Percentiles rank a stretch among this genome's conserved stretches.
phyloP scores from a whole-genome alignment of 2,113 vertebrate genomes.

The Riparia riparia region DNA sequence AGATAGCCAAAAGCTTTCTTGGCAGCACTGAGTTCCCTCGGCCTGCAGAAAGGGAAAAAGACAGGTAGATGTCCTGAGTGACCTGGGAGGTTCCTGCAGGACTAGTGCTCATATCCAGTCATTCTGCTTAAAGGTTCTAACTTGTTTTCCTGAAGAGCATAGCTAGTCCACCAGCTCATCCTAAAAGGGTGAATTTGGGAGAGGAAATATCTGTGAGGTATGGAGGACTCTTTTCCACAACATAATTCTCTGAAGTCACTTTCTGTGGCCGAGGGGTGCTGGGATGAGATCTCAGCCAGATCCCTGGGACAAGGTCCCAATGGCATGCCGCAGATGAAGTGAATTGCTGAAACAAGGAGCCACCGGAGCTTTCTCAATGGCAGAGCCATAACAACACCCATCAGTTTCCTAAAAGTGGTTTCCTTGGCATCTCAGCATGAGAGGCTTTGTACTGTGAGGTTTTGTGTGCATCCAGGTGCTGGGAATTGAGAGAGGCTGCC shows the following conservation, averaged over 20 bases:
- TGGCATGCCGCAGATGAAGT: background rate
- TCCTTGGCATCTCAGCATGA: background rate
- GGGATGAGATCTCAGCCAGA: background rate
- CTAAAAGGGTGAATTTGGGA: background rate
- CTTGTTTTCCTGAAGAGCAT: background rate
- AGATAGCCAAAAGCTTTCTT: background rate
- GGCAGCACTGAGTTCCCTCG: background rate
- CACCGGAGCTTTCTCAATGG: accelerated
- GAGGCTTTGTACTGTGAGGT: background rate
- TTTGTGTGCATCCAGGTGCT: background rate
- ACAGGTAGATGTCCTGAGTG: accelerated
- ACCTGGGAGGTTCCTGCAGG: background rate
- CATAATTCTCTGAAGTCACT: background rate
- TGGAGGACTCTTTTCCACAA: background rate
- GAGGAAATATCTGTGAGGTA: background rate
- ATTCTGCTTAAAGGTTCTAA: background rate
- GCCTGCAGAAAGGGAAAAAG: background rate
- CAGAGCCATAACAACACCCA: background rate
- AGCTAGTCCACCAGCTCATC: background rate
- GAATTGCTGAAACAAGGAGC: background rate
- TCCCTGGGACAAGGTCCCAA: too few species aligned
- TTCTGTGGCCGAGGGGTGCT: background rate
- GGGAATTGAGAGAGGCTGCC: background rate
- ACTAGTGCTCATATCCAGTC: background rate
- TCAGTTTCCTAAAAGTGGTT: background rate